These are phyloP conservation scores for Riparia riparia DNA, from an alignment of 2,113 vertebrate genomes.

Conservation along the genomic window DNA sequence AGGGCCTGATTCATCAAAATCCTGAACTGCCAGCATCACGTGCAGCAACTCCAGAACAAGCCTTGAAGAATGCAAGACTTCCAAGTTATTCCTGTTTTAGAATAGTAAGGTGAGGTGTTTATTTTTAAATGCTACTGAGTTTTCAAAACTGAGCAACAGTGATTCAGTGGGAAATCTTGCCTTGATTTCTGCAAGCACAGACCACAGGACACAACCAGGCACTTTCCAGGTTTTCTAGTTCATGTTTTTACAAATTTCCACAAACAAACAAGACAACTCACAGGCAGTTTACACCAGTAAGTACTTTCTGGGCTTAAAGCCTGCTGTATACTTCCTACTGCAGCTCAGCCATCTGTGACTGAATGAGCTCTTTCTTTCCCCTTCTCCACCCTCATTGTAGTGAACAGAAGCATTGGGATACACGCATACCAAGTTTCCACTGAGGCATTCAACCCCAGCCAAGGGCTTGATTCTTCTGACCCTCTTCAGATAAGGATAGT, in stretches of 20 bases:
- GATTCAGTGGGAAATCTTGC: neutral
- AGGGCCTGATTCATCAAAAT: neutral
- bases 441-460: neutral
- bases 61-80: neutral
- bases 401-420: neutral
- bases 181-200: neutral
- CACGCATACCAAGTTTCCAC: neutral
- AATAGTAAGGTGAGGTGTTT: neutral
- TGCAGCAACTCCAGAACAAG: neutral
- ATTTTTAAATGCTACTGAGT: neutral
- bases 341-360: neutral
- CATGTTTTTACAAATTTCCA: neutral
- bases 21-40: neutral
- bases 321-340: neutral
- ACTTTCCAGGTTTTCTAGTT: neutral
- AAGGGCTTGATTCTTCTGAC: neutral
- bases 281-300: neutral
- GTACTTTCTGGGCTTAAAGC: neutral
- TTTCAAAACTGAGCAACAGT: neutral
- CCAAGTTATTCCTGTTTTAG: neutral
- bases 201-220: neutral
- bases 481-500: neutral
- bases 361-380: neutral
- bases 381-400: neutral
- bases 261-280: neutral